Base-by-base conservation (phyloP, 2,888 invertebrate species). In the Mesorhabditis sp. region DNA sequence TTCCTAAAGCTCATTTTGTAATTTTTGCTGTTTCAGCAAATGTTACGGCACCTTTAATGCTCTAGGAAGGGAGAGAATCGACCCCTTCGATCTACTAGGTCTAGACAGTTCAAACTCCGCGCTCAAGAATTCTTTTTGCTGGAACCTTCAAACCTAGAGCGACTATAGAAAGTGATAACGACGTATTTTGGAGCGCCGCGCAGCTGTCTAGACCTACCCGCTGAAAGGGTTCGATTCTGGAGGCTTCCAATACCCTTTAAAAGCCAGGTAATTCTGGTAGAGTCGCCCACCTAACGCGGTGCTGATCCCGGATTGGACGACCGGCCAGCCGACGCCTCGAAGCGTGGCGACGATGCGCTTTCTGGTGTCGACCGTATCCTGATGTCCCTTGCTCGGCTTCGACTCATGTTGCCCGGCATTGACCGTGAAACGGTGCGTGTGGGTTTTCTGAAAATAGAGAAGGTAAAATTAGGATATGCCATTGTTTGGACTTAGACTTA, bases 281-380 rank as follows among this genome's bases (percentile, higher is more conserved):
- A 15, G 62, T n/a, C 58, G n/a, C 58, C n/a, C 44, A 71, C 77
- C 80, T 28, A 82, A 65, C 15, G 82, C 75, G 5, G 83, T 82
- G 66, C 75, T 76, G 41, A 82, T 68, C 4, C 83, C 84, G 13
- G 79, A 76, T 72, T 84, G 84, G 45, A 84, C 73, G 5, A 84
- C 83, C 0, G 84, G 84, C 84, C 84, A 84, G 43, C 80, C 83
- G 69, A 83, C 82, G 7, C 80, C 82, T 7, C 76, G 71, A 66
- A 83, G 76, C 4, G 83, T 82, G 69, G 76, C 58, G n/a, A 50
- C 58, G 10, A 50, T n/a, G 7, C 58, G 58, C n/a, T 50, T 10
- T n/a, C 58, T 50, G 7, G 58, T 50, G 58, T 50, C 58, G 10
- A 50, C 58, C 10, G n/a, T 13, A 1, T 50, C 58, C 28, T 28